These are phyloP conservation scores for Cladopsammia gracilis DNA, from an alignment of 64 coral and sea anemone genomes.

Conservation along the genomic window DNA sequence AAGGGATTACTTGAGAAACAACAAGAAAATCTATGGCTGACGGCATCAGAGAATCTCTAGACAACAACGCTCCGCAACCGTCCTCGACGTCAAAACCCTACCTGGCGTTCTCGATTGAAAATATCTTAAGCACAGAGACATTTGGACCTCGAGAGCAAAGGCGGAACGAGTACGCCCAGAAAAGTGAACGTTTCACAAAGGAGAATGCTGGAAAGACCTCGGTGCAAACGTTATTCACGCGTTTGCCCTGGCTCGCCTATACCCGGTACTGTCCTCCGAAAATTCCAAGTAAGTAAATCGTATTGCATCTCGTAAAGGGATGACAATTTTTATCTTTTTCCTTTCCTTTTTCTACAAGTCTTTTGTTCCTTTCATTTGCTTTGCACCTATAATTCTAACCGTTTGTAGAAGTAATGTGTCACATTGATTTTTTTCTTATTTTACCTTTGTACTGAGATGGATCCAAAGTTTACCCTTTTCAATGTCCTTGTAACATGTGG, in stretches of 20 bases:
- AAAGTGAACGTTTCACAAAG: conserved; percentile 1
- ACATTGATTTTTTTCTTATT: background rate
- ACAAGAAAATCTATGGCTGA: conserved; percentile 27
- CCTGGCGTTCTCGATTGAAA: conserved; percentile 74
- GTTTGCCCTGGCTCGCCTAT: conserved; percentile 74
- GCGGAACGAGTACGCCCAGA: background rate
- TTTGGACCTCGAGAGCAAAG: conserved; percentile 33
- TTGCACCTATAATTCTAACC: background rate
- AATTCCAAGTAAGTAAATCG: conserved; percentile 69
- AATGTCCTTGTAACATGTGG: too few species aligned
- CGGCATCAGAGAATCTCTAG: conserved; percentile 10
- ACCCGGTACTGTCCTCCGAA: conserved; percentile 77
- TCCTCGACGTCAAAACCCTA: conserved; percentile 37
- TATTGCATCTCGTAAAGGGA: background rate
- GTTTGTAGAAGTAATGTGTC: background rate
- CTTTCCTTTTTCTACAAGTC: background rate
- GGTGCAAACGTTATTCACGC: conserved; percentile 18
- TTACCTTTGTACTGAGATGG: too few species aligned
- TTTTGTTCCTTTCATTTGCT: background rate
- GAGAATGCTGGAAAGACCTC: background rate
- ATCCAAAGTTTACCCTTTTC: background rate
- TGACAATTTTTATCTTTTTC: background rate
- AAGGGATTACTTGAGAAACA: conserved; percentile 21
- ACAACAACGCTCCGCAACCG: background rate
- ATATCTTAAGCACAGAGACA: conserved; percentile 48